Percentiles rank a stretch among this genome's conserved stretches.
Evolutionary conservation across 2,797 vertebrate species (phyloP).

Genomic region (Coregonus suidteri): DNA sequence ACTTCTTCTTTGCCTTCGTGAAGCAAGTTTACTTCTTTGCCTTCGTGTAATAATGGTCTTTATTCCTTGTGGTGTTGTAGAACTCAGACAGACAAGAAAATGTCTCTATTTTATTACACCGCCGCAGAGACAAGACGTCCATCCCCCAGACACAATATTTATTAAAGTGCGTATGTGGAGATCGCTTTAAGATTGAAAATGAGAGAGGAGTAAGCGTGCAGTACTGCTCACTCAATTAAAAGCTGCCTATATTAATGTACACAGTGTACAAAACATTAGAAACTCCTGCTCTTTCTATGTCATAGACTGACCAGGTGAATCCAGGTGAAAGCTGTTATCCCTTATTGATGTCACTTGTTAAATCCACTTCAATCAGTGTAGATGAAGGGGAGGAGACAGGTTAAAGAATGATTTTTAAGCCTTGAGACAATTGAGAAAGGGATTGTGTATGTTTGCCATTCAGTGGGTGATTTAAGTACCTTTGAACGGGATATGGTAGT

Average conservation of each 20-base stretch:
- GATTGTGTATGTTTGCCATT: no score
- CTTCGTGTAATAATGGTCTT: slow-evolving; percentile 74
- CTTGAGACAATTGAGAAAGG: no score
- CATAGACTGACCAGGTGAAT: no score
- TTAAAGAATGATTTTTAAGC: no score
- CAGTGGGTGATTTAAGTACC: no score
- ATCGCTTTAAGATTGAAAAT: slow-evolving; percentile 74
- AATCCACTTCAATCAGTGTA: no score
- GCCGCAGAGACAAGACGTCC: slow-evolving; percentile 73
- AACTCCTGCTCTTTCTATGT: no score
- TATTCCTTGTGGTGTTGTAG: slow-evolving; percentile 25
- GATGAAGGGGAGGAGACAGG: no score
- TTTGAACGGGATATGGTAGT: no score
- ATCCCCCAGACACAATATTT: slow-evolving; percentile 68
- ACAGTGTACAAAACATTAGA: no score
- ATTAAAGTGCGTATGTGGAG: slow-evolving; percentile 72
- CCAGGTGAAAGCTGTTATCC: no score
- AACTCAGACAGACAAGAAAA: slow-evolving; percentile 63
- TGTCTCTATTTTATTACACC: slow-evolving; percentile 76
- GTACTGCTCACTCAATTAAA: slow-evolving; percentile 1
- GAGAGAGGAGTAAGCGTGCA: slow-evolving; percentile 41
- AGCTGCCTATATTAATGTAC: not conserved
- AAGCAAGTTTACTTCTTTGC: slow-evolving; percentile 71
- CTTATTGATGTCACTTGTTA: no score
- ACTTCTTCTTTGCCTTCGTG: slow-evolving; percentile 55